phyloP scores from a whole-genome alignment of 2,888 invertebrate species.

The Quadroppia sp. region DNA sequence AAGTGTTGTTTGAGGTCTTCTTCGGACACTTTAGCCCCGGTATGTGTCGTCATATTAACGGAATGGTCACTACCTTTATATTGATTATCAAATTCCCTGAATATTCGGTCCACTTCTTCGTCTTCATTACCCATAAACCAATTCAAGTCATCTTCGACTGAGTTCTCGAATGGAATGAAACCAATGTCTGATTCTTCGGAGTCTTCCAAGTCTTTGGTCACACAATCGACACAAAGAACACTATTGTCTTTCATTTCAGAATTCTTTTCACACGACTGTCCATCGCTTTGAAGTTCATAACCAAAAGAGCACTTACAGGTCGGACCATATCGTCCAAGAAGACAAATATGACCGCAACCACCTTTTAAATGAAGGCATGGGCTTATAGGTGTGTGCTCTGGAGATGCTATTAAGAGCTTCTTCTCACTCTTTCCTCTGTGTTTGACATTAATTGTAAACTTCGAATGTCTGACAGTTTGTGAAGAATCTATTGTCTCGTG shows the following conservation, averaged over 20 bases:
- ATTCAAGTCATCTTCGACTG: neutral
- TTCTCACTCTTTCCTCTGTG: constrained; percentile 34
- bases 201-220: neutral
- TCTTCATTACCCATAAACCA: constrained; percentile 10
- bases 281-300: constrained; percentile 8
- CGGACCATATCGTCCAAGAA: constrained; percentile 32
- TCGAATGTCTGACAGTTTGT: neutral
- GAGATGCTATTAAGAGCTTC: constrained; percentile 48
- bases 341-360: constrained; percentile 69
- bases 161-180: neutral
- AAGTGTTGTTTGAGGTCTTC: neutral
- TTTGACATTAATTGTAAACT: constrained; percentile 32
- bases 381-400: neutral
- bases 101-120: constrained; percentile 4
- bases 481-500: neutral
- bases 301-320: constrained; percentile 38
- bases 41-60: neutral
- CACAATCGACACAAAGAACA: neutral
- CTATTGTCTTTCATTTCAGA: constrained; percentile 21
- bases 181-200: neutral
- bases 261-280: constrained; percentile 37
- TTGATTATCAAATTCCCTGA: neutral
- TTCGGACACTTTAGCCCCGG: neutral
- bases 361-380: constrained; percentile 61
- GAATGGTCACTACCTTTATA: neutral